phyloP scores from a whole-genome alignment of 2,113 vertebrate genomes.

The Sapayoa aenigma region DNA sequence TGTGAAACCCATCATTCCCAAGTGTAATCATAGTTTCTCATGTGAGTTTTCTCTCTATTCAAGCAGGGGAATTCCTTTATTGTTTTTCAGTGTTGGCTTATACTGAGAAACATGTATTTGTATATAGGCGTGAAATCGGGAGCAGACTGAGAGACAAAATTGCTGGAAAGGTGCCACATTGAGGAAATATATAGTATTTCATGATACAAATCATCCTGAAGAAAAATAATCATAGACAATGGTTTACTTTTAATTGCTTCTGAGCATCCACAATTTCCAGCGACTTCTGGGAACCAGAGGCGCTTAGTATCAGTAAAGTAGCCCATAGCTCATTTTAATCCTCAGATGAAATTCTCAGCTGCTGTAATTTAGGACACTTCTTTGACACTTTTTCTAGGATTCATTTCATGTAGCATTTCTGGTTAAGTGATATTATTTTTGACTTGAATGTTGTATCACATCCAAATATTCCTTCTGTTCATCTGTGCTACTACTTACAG shows the following conservation, averaged over 20 bases:
- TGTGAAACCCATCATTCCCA: constrained; percentile 1
- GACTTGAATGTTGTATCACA: not conserved
- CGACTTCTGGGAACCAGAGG: constrained; percentile 21
- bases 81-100: constrained; percentile 24
- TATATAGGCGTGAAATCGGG: constrained; percentile 26
- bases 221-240: constrained; percentile 24
- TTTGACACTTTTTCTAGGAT: not conserved
- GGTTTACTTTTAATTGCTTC: constrained; percentile 26
- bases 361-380: not conserved
- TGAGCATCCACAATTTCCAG: not conserved
- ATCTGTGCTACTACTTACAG: not conserved
- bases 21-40: not conserved
- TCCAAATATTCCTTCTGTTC: not conserved
- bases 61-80: constrained; percentile 31
- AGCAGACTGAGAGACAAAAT: not conserved
- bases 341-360: constrained; percentile 18
- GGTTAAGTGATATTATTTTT: not conserved
- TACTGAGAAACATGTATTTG: not conserved
- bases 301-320: not conserved
- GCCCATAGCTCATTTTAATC: constrained; percentile 26
- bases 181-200: not conserved
- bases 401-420: not conserved
- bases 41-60: constrained; percentile 8
- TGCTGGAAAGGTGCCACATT: constrained; percentile 15
- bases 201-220: constrained; percentile 9